Percentiles rank a stretch among this genome's conserved stretches.
Evolutionary conservation across 2,113 vertebrate genomes (phyloP).

Genomic region (Apaloderma vittatum): DNA sequence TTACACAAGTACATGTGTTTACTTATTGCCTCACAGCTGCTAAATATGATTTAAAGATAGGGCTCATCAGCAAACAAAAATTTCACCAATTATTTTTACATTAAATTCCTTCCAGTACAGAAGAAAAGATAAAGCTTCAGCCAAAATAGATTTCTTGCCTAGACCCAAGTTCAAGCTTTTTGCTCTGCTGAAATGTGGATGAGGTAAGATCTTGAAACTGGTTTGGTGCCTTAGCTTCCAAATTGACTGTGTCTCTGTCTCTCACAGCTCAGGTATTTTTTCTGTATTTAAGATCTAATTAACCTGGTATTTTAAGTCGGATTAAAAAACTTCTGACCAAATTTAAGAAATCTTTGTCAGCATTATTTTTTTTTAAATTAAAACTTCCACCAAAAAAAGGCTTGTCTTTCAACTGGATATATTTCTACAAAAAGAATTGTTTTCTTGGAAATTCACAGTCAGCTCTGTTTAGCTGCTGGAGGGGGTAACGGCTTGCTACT

Average conservation of each 20-base stretch:
- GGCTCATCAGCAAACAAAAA: not conserved
- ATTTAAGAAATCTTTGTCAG: not conserved
- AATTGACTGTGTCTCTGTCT: not conserved
- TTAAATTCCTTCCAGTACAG: not conserved
- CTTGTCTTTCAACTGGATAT: not conserved
- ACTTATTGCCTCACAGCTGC: slow-evolving; percentile 17
- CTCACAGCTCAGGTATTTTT: not conserved
- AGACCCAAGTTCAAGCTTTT: not conserved
- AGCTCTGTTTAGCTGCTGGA: not conserved
- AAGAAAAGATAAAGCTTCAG: not conserved
- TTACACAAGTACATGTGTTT: slow-evolving; percentile 31
- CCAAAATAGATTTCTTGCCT: not conserved
- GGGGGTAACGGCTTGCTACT: not conserved
- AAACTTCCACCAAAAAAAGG: not conserved
- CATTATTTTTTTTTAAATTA: not conserved
- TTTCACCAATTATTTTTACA: not conserved
- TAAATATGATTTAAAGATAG: slow-evolving; percentile 20
- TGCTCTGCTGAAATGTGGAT: not conserved
- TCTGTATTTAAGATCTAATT: not conserved
- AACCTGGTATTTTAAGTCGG: not conserved
- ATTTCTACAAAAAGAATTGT: not conserved
- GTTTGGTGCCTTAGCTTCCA: not conserved
- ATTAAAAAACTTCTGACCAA: not conserved
- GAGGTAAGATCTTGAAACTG: not conserved
- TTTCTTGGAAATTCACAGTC: not conserved